These are phyloP conservation scores for Acanthisitta chloris DNA, from an alignment of 2,113 vertebrate species.

Conservation along the genomic window DNA sequence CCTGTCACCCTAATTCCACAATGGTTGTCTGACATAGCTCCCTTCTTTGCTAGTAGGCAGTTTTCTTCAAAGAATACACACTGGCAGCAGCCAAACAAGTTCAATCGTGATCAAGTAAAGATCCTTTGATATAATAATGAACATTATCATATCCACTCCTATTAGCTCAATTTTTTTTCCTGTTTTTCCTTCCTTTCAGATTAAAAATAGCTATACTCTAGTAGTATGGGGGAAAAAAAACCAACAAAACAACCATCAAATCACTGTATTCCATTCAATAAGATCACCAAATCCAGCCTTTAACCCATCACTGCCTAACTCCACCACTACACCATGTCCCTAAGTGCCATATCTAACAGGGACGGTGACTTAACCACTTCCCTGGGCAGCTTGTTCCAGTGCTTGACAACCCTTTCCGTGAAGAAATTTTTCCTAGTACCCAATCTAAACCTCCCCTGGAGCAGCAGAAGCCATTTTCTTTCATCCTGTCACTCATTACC, in stretches of 20 bases:
- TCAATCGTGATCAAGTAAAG: background rate
- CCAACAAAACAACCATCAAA: too few species aligned
- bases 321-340: background rate
- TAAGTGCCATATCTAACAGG: background rate
- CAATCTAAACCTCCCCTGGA: background rate
- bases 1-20: background rate
- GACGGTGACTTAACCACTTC: background rate
- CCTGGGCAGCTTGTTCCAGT: background rate
- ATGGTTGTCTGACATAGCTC: background rate
- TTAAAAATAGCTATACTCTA: background rate
- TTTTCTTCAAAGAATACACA: background rate
- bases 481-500: background rate
- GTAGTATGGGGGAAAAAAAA: rapidly evolving
- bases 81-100: background rate
- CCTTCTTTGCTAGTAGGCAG: background rate
- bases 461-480: background rate
- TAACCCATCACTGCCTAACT: background rate
- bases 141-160: background rate
- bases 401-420: background rate
- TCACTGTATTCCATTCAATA: rapidly evolving
- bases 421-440: background rate
- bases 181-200: background rate
- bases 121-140: background rate
- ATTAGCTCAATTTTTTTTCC: background rate
- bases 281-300: background rate